These are phyloP conservation scores for Periplaneta americana DNA, from an alignment of 1,140 invertebrate genomes.

Conservation along the genomic window DNA sequence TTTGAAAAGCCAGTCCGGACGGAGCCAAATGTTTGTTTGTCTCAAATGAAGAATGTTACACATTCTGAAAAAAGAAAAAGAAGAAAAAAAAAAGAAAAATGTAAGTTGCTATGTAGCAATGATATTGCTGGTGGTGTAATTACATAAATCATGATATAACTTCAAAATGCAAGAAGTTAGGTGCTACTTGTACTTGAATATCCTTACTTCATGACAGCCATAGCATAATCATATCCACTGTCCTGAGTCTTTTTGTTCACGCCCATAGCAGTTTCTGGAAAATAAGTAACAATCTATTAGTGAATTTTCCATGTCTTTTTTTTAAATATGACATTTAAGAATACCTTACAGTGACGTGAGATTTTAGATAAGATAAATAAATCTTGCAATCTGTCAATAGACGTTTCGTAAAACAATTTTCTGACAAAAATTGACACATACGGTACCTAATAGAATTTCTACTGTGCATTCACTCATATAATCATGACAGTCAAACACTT, in stretches of 20 bases:
- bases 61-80: slow-evolving; percentile 52
- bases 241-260: slow-evolving; percentile 70
- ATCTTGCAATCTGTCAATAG: too few species aligned
- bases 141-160: too few species aligned
- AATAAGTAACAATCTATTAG: neutral
- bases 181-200: neutral
- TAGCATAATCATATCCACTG: slow-evolving; percentile 70
- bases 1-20: slow-evolving; percentile 75
- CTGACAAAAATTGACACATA: too few species aligned
- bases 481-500: slow-evolving; percentile 69
- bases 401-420: too few species aligned
- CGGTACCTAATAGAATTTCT: slow-evolving; percentile 71
- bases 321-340: too few species aligned
- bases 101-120: too few species aligned
- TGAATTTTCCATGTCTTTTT: too few species aligned
- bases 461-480: slow-evolving; percentile 81
- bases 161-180: too few species aligned
- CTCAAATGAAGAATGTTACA: slow-evolving; percentile 78
- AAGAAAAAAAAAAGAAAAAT: too few species aligned
- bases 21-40: slow-evolving; percentile 75
- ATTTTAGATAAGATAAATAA: too few species aligned
- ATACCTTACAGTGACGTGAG: too few species aligned
- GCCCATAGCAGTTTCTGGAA: slow-evolving; percentile 74
- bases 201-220: slow-evolving; percentile 72
- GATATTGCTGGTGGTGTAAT: too few species aligned